Base-by-base conservation (phyloP, 2,797 vertebrate species). In the Gymnopithys bicolor region DNA sequence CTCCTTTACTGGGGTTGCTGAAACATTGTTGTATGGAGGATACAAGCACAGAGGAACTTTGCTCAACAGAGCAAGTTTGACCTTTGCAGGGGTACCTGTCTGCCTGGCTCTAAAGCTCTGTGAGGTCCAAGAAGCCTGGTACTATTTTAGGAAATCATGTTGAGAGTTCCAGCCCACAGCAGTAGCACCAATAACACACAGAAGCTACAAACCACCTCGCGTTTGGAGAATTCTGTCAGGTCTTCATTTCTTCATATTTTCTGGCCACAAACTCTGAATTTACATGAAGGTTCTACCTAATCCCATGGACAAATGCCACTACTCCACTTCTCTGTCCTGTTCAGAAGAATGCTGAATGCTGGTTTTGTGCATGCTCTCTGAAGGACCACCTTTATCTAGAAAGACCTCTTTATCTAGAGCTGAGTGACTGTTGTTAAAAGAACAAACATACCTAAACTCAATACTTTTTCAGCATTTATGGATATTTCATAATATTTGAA, bases 191-290 rank as follows among this genome's bases (percentile, higher is more conserved):
- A 25, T 27, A 63, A 70, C 5, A 70, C 4, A 13, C 3, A 17
- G 52, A 69, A 87, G 35, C 48, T 59, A 55, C 63, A 41, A 51
- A 23, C n/a, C 2, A 24, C 13, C 7, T 21, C 10, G 5, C 18
- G 0, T 0, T 3, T 76, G 35, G 24, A 18, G 39, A 88, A 68
- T 32, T 43, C n/a, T 73, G 19, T 45, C 17, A 73, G 19, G 22
- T 33, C 37, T 76, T 77, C 2, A 35, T 48, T 69, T 83, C 39
- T 69, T 81, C 37, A 27, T 33, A 13, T 16, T n/a, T 59, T 70
- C 66, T 51, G 19, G 27, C 21, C 49, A 59, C 28, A 64, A 21
- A 67, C 19, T 48, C 28, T n/a, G 28, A 81, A 16, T 19, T 87
- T 77, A 58, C 19, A 33, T 30, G 48, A 66, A 33, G 21, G 4